Conservation (phyloP, 1,140 invertebrate species). For the Chlorops oryzae region DNA sequence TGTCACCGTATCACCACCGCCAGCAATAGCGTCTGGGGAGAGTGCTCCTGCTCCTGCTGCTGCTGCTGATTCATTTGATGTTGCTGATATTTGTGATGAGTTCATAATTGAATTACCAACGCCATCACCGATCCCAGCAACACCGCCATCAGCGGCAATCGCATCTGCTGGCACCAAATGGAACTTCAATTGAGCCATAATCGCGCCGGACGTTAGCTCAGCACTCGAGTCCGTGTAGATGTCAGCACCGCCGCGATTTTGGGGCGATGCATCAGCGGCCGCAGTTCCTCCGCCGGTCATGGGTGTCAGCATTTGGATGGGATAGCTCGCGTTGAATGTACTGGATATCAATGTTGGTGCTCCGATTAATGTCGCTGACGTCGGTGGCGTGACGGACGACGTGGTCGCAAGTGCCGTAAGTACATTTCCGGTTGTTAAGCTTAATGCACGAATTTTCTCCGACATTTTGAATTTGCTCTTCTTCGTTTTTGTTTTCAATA, state of each 20-base stretch:
- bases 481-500: too few species aligned
- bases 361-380: conserved; percentile 12
- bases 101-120: conserved; percentile 46
- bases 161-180: conserved; percentile 33
- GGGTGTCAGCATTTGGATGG: conserved; percentile 2
- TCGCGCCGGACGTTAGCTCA: conserved; percentile 24
- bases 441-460: conserved; percentile 14
- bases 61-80: conserved; percentile 41
- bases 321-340: conserved; percentile 6
- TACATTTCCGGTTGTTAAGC: conserved; percentile 15
- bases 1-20: background rate
- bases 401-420: conserved; percentile 1
- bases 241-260: conserved; percentile 1
- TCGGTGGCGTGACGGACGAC: background rate
- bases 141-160: conserved; percentile 14
- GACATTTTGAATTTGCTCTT: conserved; percentile 7
- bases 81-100: conserved; percentile 45
- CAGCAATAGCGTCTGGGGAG: background rate
- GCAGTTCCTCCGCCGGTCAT: background rate
- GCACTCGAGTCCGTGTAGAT: conserved; percentile 15
- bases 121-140: conserved; percentile 2
- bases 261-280: background rate
- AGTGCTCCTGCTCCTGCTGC: conserved; percentile 11
- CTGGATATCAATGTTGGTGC: conserved; percentile 18
- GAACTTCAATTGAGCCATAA: conserved; percentile 38